phyloP scores from a whole-genome alignment of 2,888 invertebrate species.

The Phaonia tiefii region DNA sequence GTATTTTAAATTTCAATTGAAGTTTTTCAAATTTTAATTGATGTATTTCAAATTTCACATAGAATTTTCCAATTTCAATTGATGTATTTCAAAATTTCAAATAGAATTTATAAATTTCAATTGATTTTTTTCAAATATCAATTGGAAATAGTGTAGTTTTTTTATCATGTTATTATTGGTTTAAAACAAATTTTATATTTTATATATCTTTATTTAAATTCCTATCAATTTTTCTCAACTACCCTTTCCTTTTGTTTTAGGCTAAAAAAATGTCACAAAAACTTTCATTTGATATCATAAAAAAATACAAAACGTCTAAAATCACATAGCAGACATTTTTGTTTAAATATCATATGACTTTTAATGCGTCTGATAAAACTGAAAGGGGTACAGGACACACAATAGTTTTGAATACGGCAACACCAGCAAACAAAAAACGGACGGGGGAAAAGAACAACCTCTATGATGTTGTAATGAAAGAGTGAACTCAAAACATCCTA shows the following conservation, averaged over 20 bases:
- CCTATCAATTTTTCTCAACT: too few species aligned
- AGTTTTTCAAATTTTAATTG: too few species aligned
- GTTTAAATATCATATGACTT: conserved; percentile 65
- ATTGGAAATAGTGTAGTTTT: too few species aligned
- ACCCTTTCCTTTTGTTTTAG: neutral
- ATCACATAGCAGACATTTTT: conserved; percentile 59
- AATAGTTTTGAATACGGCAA: conserved; percentile 46
- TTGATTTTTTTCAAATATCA: too few species aligned
- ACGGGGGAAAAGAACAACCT: conserved; percentile 60
- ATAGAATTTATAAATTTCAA: too few species aligned
- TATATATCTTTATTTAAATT: too few species aligned
- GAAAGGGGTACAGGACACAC: conserved; percentile 44
- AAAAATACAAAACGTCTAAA: neutral
- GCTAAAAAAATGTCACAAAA: conserved; percentile 5
- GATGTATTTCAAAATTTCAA: too few species aligned
- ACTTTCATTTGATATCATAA: neutral
- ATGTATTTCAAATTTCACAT: too few species aligned
- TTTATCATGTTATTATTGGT: too few species aligned
- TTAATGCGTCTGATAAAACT: conserved; percentile 51
- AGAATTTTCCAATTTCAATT: too few species aligned
- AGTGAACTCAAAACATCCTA: conserved; percentile 61
- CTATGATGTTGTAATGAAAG: conserved; percentile 66
- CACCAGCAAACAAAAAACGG: conserved; percentile 33
- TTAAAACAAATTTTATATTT: too few species aligned
- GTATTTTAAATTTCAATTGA: too few species aligned